Evolutionary conservation across 2,113 vertebrate genomes (phyloP), one percentile per base, ranked within the genome.

Genomic region (Rhabdornis inornatus): DNA sequence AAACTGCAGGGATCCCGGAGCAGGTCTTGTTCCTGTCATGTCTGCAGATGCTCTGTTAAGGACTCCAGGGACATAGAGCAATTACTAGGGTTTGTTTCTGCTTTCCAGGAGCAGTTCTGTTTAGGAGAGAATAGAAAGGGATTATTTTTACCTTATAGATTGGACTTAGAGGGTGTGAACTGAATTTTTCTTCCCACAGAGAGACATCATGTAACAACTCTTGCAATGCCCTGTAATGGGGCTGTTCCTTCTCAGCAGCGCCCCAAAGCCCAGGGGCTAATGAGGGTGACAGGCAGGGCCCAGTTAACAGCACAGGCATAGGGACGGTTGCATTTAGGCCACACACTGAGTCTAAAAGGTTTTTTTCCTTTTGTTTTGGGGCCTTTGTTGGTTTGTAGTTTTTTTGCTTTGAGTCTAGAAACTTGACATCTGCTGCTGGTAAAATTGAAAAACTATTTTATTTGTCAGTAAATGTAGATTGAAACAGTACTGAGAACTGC

Each of bases 31-130:
- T 95, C 92, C 95, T 97, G 95, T 95, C 96, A 96, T 90, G 94
- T 96, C 94, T 96, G 95, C 87, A 97, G 97, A 80, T 94, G 95
- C 93, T 97, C 96, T 95, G 89, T 96, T 96, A 96, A 44, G 96
- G 96, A 95, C 92, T 96, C 97, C 97, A 92, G 95, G 91, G 95
- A 80, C 94, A 96, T 72, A 93, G 95, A 95, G 94, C 95, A 97
- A 96, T 94, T 96, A 96, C 94, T 97, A 97, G 94, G 78, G 85
- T 96, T 97, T 96, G 94, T 95, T 96, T 97, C 96, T 96, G 96
- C 96, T 96, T 96, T 95, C 95, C 97, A 97, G 95, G 94, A 97
- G 95, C 96, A 96, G 90, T 96, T 97, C 97, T 97, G 96, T 97
- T 97, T 82, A 96, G 91, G 96, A 97, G 96, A 97, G 95, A 97